These are phyloP conservation scores for Cephus nigrinus DNA, from an alignment of 2,888 invertebrate species.

Conservation along the genomic window DNA sequence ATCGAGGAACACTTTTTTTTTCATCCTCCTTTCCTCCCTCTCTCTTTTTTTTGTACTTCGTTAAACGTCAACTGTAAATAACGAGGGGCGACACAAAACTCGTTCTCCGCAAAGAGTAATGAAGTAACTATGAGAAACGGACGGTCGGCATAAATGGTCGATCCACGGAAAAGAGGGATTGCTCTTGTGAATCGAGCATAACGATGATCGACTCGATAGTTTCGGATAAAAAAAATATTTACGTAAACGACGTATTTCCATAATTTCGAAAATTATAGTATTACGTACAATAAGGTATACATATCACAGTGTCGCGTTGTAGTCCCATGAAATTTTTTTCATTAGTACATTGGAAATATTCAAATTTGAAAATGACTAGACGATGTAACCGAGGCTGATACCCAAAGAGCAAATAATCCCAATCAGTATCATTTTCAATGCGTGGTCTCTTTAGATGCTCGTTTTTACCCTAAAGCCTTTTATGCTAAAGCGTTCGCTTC, in stretches of 20 bases:
- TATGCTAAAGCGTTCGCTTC: conserved; percentile 62
- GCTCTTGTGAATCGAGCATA: not conserved
- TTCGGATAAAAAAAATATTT: not conserved
- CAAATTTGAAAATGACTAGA: not conserved
- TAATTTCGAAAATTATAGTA: not conserved
- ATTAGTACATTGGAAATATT: not conserved
- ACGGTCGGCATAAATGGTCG: not conserved
- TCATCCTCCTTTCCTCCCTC: conserved; percentile 6
- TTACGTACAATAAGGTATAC: not conserved
- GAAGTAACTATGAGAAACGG: not conserved
- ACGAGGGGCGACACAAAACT: not conserved
- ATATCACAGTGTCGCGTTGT: too few species aligned
- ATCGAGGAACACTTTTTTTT: conserved; percentile 7
- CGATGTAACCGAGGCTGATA: not conserved
- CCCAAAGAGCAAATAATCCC: not conserved
- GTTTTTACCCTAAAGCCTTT: conserved; percentile 47
- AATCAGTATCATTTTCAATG: not conserved
- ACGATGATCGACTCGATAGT: not conserved
- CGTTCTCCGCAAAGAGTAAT: not conserved
- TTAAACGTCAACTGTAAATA: conserved; percentile 5
- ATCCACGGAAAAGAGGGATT: not conserved
- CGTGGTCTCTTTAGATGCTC: not conserved
- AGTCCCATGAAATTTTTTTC: not conserved
- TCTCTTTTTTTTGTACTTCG: conserved; percentile 5
- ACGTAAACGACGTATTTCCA: not conserved